These are phyloP conservation scores for Scleropages formosus DNA, from an alignment of 2,797 vertebrate species.

Conservation along the genomic window DNA sequence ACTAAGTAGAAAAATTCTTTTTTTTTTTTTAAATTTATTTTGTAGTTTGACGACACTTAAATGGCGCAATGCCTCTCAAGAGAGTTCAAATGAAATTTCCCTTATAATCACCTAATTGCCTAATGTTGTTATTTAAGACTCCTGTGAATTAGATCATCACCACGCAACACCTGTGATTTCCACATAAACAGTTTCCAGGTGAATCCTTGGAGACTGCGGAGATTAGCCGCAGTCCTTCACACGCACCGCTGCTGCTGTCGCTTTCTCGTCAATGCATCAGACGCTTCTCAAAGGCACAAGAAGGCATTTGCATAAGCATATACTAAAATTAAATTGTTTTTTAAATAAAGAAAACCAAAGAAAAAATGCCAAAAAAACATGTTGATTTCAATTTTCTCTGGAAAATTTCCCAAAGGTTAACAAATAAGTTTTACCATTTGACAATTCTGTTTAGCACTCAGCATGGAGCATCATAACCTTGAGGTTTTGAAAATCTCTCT, in stretches of 20 bases:
- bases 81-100: not conserved
- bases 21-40: not conserved
- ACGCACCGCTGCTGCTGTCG: not conserved
- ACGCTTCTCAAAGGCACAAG: not conserved
- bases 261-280: not conserved
- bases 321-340: too few species aligned
- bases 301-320: not conserved
- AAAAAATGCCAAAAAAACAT: too few species aligned
- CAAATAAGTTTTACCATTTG: too few species aligned
- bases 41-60: not conserved
- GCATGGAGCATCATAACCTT: too few species aligned
- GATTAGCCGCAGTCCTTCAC: conserved; percentile 8
- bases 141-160: not conserved
- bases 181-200: not conserved
- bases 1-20: too few species aligned
- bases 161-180: not conserved
- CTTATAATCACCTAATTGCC: conserved; percentile 8
- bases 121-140: conserved; percentile 9
- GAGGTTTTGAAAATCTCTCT: too few species aligned
- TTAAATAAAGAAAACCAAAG: too few species aligned
- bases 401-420: too few species aligned
- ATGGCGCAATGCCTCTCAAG: conserved; percentile 7
- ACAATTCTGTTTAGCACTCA: too few species aligned
- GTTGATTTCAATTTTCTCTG: too few species aligned
- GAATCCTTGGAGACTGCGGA: conserved; percentile 5